A percentile compares a stretch with the other conserved stretches of the same genome.
Evolutionary conservation across 1,140 invertebrate species (phyloP).

Genomic region (Drosophila pruinosa): DNA sequence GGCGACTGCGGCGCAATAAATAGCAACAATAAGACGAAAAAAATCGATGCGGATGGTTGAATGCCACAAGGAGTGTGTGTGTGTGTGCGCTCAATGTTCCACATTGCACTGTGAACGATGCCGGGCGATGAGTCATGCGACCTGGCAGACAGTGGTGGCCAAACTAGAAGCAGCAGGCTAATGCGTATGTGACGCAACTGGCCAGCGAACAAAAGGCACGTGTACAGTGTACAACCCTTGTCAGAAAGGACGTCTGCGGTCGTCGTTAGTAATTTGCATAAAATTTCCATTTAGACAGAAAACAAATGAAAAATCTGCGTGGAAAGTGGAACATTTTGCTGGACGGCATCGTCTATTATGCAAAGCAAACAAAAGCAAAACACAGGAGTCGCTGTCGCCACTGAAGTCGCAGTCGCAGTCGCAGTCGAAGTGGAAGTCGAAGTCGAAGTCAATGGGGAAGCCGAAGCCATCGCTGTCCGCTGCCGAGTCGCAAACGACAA

Average conservation of each 20-base stretch:
- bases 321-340: conserved; percentile 23
- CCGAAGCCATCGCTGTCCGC: conserved; percentile 16
- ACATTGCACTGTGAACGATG: conserved; percentile 68
- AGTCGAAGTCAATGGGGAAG: conserved; percentile 34
- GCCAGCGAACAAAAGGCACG: conserved; percentile 13
- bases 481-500: conserved; percentile 48
- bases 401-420: not conserved
- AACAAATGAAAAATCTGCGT: not conserved
- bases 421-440: not conserved
- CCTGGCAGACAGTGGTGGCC: conserved; percentile 56
- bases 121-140: conserved; percentile 66
- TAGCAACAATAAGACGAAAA: conserved; percentile 74
- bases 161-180: conserved; percentile 31
- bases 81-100: conserved; percentile 55
- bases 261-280: conserved; percentile 55
- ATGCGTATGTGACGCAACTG: conserved; percentile 38
- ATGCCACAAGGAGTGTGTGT: conserved; percentile 55
- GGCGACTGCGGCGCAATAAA: conserved; percentile 56
- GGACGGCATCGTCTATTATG: conserved; percentile 42
- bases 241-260: conserved; percentile 76
- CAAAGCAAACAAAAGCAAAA: conserved; percentile 49
- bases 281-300: conserved; percentile 50
- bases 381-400: conserved; percentile 40
- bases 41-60: conserved; percentile 76
- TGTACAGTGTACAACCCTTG: conserved; percentile 51